Base-by-base conservation (phyloP, 2,797 vertebrate species). In the Psittacula derbiana region DNA sequence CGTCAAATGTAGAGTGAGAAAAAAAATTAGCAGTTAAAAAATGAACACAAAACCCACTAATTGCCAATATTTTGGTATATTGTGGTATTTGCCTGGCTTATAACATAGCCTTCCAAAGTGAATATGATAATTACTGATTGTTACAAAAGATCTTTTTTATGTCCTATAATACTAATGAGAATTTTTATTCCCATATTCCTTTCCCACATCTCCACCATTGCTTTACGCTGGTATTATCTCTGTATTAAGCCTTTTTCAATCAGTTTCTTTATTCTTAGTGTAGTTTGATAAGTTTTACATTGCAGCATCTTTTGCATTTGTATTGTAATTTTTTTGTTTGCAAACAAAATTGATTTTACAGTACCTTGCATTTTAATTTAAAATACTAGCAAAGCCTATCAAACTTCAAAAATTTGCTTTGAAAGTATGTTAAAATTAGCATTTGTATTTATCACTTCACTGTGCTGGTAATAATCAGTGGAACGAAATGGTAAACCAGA, bases 401-500 rank as follows among this genome's bases (percentile, higher is more conserved):
- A 93, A 95, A 96, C 49, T 94, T 97, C 70, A 46, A 92, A 95
- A 93, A 92, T 94, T 95, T 96, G 30, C 83, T 97, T 94, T 96
- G 75, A 94, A 97, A 95, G 71, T 97, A 87, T 85, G 92, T 86
- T 96, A 58, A 97, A 96, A 97, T 98, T 96, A 97, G 61, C 97
- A 98, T 97, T 97, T 97, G 80, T 95, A 97, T 97, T 98, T 98
- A 91, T 62, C 95, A 97, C 95, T 97, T 97, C 81, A 97, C 82
- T 98, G 93, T 97, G 93, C 90, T 97, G 75, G 78, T 96, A 93
- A 96, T 97, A 96, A 98, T 97, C 95, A 97, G 81, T 81, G 94
- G 66, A 98, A 97, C 24, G 8, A 97, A 97, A 98, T 90, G 80
- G 80, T 91, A 97, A 97, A 97, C 94, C 65, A 83, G 94, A 74